Base-by-base conservation (phyloP, 2,113 vertebrate genomes). In the Megaceryle maxima region DNA sequence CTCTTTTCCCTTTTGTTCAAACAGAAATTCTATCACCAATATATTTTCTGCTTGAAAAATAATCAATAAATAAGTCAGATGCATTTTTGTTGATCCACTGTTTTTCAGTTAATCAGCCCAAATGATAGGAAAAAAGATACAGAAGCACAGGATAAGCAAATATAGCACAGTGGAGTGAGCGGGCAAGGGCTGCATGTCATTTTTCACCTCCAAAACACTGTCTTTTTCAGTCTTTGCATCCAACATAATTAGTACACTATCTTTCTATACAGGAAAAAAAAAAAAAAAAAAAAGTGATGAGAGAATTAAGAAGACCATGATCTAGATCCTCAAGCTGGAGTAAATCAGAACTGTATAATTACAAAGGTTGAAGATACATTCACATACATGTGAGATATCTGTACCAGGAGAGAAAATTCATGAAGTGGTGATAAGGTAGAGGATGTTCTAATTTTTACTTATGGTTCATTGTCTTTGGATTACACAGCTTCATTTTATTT, bases 381-480 rank as follows among this genome's bases (percentile, higher is more conserved):
- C 41, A 63, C 10, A 26, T 46, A 15, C 0, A 0, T n/a, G 6
- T 60, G 28, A 82, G 16, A 79, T 59, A 55, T 39, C 70, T 51
- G 14, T 16, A 78, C 22, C 6, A 44, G 25, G 19, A 78, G 15
- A 56, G 7, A 73, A 85, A 73, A 79, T 39, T 25, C 25, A 53
- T 20, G 19, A 78, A 60, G 14, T 68, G 6, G 6, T 60, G 17
- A 51, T 73, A 50, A 67, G 7, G 13, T 35, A 44, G 29, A 29
- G 11, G 19, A 5, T 28, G 35, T 20, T 7, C 26, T 56, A 51
- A 51, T 31, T 56, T 82, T 31, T 8, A 35, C 7, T 25, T 70
- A 19, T 29, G 13, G 3, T 28, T 91, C 17, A 6, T 41, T 76
- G 80, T 86, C 26, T 92, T 83, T 31, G 5, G 5, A 5, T 64